Percentiles rank a stretch among this genome's conserved stretches.
phyloP scores from a whole-genome alignment of 2,888 invertebrate species.

The Pseudococcus viburni region DNA sequence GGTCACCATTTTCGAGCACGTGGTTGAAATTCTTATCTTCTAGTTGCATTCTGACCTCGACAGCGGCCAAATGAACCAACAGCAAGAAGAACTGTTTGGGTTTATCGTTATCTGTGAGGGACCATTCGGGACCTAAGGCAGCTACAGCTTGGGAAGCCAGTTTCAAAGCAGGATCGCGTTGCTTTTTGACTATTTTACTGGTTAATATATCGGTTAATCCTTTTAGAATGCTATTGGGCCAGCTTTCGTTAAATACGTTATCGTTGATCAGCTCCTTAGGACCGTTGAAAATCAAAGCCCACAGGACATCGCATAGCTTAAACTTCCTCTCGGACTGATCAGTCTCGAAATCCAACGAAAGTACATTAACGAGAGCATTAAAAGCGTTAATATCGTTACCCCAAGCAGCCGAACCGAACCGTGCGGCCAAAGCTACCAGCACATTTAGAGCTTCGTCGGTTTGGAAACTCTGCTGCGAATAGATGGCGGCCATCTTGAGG shows the following conservation, averaged over 20 bases:
- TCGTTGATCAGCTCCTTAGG: conserved; percentile 78
- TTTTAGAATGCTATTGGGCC: conserved; percentile 87
- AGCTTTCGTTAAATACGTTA: conserved; percentile 80
- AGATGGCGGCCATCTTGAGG: conserved; percentile 87
- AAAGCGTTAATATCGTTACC: conserved; percentile 84
- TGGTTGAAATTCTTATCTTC: conserved; percentile 88
- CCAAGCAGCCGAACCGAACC: conserved; percentile 84
- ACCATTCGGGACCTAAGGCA: conserved; percentile 88
- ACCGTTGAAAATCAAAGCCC: conserved; percentile 82
- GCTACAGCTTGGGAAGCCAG: conserved; percentile 86
- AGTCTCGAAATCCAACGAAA: conserved; percentile 88
- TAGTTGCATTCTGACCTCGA: conserved; percentile 94
- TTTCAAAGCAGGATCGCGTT: conserved; percentile 90
- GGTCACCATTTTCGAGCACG: conserved; percentile 81
- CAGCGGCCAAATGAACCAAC: conserved; percentile 88
- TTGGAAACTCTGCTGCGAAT: conserved; percentile 89
- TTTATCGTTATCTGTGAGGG: conserved; percentile 80
- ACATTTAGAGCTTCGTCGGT: conserved; percentile 90
- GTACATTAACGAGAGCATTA: conserved; percentile 85
- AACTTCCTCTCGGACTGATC: conserved; percentile 92
- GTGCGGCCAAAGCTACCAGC: conserved; percentile 81
- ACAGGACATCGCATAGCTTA: conserved; percentile 85
- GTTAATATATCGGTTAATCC: conserved; percentile 87
- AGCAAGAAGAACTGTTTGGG: conserved; percentile 87
- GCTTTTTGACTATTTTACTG: conserved; percentile 88